phyloP scores from a whole-genome alignment of 2,113 vertebrate species.

The Cynopterus brachyotis region DNA sequence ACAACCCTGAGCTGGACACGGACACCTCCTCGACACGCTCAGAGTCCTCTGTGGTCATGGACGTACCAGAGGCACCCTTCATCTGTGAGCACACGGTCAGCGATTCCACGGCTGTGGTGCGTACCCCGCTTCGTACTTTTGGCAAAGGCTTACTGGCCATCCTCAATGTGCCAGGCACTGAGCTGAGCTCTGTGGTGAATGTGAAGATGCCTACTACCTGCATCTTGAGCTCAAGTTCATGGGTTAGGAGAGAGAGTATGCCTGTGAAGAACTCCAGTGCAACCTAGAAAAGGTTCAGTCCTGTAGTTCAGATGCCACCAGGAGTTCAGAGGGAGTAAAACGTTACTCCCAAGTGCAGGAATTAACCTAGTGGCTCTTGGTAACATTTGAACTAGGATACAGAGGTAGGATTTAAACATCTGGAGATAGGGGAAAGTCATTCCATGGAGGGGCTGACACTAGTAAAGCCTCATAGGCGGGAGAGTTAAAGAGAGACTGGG shows the following conservation, averaged over 20 bases:
- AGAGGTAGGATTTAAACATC: background rate
- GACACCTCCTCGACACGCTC: constrained; percentile 68
- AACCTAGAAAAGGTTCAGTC: background rate
- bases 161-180: background rate
- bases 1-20: constrained; percentile 64
- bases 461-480: background rate
- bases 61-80: constrained; percentile 63
- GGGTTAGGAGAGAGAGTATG: background rate
- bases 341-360: background rate
- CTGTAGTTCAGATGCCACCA: background rate
- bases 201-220: background rate
- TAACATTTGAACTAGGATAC: background rate
- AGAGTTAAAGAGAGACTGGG: background rate
- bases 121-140: background rate
- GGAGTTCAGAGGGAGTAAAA: constrained; percentile 4
- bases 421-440: background rate
- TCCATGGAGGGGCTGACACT: no score
- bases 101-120: constrained; percentile 70
- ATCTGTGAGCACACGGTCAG: constrained; percentile 74
- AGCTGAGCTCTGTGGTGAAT: background rate
- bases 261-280: background rate
- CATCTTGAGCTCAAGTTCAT: background rate
- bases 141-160: accelerated
- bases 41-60: constrained; percentile 67
- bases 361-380: background rate